A percentile compares a stretch with the other conserved stretches of the same genome.
Evolutionary conservation across 2,113 vertebrate species (phyloP).

Genomic region (Orycteropus afer): DNA sequence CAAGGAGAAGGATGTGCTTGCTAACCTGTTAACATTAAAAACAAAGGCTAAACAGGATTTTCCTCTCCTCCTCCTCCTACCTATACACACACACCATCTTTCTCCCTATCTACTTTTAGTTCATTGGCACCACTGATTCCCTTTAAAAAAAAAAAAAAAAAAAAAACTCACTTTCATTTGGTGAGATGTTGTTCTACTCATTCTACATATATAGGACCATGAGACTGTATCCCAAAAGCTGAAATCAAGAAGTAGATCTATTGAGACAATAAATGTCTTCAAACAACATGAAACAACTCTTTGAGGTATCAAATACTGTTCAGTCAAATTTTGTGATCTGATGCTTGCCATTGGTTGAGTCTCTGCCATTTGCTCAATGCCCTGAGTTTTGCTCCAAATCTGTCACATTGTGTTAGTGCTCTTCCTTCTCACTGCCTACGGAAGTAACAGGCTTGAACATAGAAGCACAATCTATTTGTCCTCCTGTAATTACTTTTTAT

Average conservation of each 20-base stretch:
- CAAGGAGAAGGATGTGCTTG: background rate
- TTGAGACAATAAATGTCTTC: conserved; percentile 79
- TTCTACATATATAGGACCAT: background rate
- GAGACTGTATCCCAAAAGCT: conserved; percentile 12
- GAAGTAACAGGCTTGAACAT: conserved; percentile 96
- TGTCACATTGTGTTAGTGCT: conserved; percentile 96
- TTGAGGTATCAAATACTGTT: conserved; percentile 84
- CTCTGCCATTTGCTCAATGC: conserved; percentile 88
- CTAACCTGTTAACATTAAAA: conserved; percentile 30
- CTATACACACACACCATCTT: background rate
- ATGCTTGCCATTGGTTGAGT: conserved; percentile 80
- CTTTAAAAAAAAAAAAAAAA: background rate
- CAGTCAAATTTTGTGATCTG: conserved; percentile 79
- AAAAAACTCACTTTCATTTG: too few species aligned
- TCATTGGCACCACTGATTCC: background rate
- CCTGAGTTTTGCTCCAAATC: conserved; percentile 97
- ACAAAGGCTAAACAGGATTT: background rate
- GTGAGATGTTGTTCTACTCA: background rate
- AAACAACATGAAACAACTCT: conserved; percentile 81
- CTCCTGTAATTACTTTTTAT: conserved; percentile 93
- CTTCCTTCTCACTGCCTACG: conserved; percentile 94
- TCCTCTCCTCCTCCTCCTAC: too few species aligned
- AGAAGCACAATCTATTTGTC: conserved; percentile 94
- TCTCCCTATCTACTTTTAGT: background rate
- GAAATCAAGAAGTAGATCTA: conserved; percentile 57